Conservation (phyloP, 2,888 invertebrate species). For the Tetranychus piercei region DNA sequence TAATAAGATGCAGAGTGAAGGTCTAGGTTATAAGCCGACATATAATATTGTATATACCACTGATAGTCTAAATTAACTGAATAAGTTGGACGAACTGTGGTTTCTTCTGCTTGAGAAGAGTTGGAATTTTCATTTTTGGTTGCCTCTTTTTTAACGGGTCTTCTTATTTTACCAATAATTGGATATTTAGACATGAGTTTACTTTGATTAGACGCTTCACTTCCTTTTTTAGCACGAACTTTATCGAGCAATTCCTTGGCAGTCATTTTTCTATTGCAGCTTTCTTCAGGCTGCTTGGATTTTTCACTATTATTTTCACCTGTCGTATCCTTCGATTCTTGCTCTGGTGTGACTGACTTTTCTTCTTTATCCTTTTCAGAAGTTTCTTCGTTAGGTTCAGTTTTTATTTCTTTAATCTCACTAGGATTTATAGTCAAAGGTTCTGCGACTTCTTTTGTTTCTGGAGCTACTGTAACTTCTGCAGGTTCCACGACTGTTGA, state of each 20-base stretch:
- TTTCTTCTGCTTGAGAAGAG: not conserved
- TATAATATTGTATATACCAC: slow-evolving; percentile 21
- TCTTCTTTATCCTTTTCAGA: no score
- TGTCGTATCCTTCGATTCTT: not conserved
- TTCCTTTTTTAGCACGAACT: slow-evolving; percentile 4
- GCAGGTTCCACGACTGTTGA: not conserved
- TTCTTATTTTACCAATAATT: slow-evolving; percentile 1
- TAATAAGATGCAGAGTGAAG: slow-evolving; percentile 17
- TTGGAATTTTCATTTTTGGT: not conserved
- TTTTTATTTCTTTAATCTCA: no score
- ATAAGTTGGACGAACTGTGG: not conserved
- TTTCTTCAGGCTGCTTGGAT: not conserved
- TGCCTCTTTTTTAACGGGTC: not conserved
- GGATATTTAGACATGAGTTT: slow-evolving; percentile 1
- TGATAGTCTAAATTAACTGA: slow-evolving; percentile 18
- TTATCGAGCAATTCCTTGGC: slow-evolving; percentile 11
- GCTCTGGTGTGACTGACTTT: not conserved
- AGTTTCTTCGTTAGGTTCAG: no score
- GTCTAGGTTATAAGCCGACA: slow-evolving; percentile 16
- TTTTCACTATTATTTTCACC: not conserved
- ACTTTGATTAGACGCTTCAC: not conserved
- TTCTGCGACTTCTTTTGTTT: no score
- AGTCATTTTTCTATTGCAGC: not conserved
- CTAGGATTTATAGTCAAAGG: no score
- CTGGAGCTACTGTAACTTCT: no score